Percentiles rank a stretch among this genome's conserved stretches.
phyloP scores from a whole-genome alignment of 2,113 vertebrate species.

The Cranoglanis bouderius region DNA sequence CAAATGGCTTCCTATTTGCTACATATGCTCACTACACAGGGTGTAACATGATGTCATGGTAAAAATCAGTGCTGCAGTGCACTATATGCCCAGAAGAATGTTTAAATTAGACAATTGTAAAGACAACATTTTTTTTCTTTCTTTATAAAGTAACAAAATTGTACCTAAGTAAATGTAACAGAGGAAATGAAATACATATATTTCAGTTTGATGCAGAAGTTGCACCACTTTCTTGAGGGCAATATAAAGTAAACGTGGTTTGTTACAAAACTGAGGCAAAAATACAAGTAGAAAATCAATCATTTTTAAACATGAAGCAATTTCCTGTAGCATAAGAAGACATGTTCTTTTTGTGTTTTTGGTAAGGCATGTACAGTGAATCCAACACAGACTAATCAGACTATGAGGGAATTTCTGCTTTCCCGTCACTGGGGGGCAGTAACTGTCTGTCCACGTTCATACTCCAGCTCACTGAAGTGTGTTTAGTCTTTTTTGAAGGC shows the following conservation, averaged over 20 bases:
- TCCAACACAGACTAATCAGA: neutral
- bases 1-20: neutral
- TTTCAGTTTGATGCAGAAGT: neutral
- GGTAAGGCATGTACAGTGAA: neutral
- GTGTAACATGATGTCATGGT: neutral
- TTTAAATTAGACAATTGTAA: neutral
- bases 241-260: neutral
- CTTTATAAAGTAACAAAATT: neutral
- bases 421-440: slow-evolving; percentile 15
- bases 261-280: neutral
- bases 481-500: neutral
- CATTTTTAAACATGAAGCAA: neutral
- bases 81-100: neutral
- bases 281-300: neutral
- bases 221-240: neutral
- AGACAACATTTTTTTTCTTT: no score
- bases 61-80: neutral
- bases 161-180: neutral
- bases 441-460: neutral
- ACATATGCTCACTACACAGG: neutral
- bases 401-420: neutral
- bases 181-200: neutral
- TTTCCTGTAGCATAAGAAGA: neutral
- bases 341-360: neutral
- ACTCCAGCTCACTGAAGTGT: neutral